Evolutionary conservation across 1,140 invertebrate species (phyloP).

Genomic region (Drosophila sp.): DNA sequence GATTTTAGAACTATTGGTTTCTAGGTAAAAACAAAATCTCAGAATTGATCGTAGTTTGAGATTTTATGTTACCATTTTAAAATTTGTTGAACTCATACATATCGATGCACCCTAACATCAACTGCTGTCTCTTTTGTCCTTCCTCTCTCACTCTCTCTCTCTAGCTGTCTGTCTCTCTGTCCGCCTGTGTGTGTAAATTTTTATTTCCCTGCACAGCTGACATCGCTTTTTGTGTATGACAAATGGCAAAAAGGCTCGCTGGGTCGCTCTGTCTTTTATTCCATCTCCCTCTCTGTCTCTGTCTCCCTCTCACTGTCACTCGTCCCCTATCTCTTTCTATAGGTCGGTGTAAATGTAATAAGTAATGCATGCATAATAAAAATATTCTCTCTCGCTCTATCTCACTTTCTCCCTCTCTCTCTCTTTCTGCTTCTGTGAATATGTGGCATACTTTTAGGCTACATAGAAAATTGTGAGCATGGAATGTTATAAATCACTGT

Average conservation of each 20-base stretch:
- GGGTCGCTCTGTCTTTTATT: slow-evolving; percentile 17
- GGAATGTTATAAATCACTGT: slow-evolving; percentile 46
- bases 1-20: no score
- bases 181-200: slow-evolving; percentile 22
- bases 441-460: slow-evolving; percentile 46
- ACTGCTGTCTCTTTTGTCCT: neutral
- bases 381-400: slow-evolving; percentile 5
- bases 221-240: slow-evolving; percentile 50
- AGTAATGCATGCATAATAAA: slow-evolving; percentile 56
- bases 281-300: neutral
- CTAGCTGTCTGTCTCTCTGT: neutral
- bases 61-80: no score
- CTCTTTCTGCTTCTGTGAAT: neutral
- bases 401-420: neutral
- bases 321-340: neutral
- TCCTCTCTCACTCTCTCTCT: neutral
- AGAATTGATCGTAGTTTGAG: no score
- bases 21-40: no score
- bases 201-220: slow-evolving; percentile 47
- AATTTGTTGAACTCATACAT: no score
- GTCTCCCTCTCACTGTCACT: neutral
- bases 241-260: slow-evolving; percentile 43
- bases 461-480: slow-evolving; percentile 42
- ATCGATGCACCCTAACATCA: no score
- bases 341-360: slow-evolving; percentile 46